These are phyloP conservation scores for Chascanopsetta lugubris DNA, from an alignment of 2,113 vertebrate genomes.

Conservation along the genomic window DNA sequence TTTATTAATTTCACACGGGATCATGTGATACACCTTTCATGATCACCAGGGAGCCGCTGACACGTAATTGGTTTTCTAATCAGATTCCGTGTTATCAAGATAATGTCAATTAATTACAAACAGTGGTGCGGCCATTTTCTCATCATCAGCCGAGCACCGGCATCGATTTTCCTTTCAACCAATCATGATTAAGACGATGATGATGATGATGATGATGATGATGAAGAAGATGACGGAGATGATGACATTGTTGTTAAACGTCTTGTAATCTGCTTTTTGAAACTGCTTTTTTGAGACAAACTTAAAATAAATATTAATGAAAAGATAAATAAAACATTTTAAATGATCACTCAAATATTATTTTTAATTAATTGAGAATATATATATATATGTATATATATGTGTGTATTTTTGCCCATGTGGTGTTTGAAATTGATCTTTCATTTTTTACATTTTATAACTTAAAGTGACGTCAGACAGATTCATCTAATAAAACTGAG, in stretches of 20 bases:
- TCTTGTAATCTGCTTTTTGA: constrained; percentile 35
- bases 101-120: constrained; percentile 68
- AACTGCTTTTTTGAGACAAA: no score
- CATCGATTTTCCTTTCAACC: constrained; percentile 58
- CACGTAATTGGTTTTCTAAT: constrained; percentile 65
- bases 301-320: no score
- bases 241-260: constrained; percentile 55
- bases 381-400: no score
- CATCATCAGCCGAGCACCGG: constrained; percentile 47
- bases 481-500: no score
- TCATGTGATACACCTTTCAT: constrained; percentile 39
- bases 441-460: no score
- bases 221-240: no score
- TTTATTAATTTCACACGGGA: constrained; percentile 51
- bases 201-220: background rate
- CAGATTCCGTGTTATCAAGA: constrained; percentile 58
- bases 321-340: no score
- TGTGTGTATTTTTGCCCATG: no score
- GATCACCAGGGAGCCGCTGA: constrained; percentile 56
- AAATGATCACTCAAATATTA: no score
- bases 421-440: no score
- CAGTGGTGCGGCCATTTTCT: constrained; percentile 52
- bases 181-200: constrained; percentile 20
- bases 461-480: no score
- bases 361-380: no score